Evolutionary conservation across 2,797 vertebrate species (phyloP), one percentile per base, ranked within the genome.

Genomic region (Paedocypris micromegethes): DNA sequence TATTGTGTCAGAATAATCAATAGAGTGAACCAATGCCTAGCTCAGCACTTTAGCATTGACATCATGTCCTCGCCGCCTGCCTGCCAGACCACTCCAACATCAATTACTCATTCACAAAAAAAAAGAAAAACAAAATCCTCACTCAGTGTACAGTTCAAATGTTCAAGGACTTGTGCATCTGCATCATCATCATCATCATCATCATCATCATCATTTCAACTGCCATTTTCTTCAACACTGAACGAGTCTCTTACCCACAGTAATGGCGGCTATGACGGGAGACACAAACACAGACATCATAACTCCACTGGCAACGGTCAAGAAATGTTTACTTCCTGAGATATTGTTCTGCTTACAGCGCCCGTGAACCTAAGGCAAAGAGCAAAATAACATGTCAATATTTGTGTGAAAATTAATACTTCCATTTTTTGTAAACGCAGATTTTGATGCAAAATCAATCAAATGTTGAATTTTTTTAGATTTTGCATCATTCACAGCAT

Each of bases 281-380:
- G 93, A 94, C 73, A 94, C 91, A 72, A 94, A 89, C 75, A 93
- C 88, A 38, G 92, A 92, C 82, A 92, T 92, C 82, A 93, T 91
- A 72, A 93, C 86, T 0, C 92, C 92, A 62, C 92, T 92, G 52
- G 87, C 90, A 82, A 94, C 91, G 64, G 91, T 92, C 80, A 94
- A 86, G 83, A 92, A 92, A 84, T 92, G 92, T 82, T 93, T 93
- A 86, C 91, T 93, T 86, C 90, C 87, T 65, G 90, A 93, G 75
- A 92, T 90, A 83, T 87, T 93, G 86, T 92, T 94, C 83, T 91
- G 92, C 85, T 90, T 91, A 80, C 92, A 93, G 79, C 91, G 92
- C 76, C 91, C 89, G 77, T 94, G 89, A 65, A 94, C 92, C 93
- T 94, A 41, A 78, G 44, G 74, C 41, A 79, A 77, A 72, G 58